These are phyloP conservation scores for Drosophila macrospina DNA, from an alignment of 2,888 invertebrate species.

Conservation along the genomic window DNA sequence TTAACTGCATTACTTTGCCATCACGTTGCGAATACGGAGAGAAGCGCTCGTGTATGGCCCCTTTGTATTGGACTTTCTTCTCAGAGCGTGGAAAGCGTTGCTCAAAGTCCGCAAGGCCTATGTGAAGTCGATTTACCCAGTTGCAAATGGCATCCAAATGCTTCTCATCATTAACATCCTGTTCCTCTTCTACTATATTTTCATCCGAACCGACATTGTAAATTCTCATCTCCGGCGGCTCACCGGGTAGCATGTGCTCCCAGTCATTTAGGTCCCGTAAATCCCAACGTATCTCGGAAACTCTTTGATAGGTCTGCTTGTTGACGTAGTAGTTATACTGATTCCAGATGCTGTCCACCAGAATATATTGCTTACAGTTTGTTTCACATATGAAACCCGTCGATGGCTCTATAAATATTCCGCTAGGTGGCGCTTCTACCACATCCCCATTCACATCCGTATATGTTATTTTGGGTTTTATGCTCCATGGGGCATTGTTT, in stretches of 20 bases:
- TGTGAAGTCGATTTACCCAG: conserved; percentile 90
- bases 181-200: conserved; percentile 85
- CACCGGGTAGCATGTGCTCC: conserved; percentile 91
- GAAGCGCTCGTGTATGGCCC: conserved; percentile 91
- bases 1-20: conserved; percentile 86
- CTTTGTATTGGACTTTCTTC: conserved; percentile 90
- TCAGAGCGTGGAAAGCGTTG: conserved; percentile 91
- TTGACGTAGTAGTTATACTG: conserved; percentile 93
- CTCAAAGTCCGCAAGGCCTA: conserved; percentile 87
- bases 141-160: conserved; percentile 91
- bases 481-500: conserved; percentile 82
- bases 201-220: conserved; percentile 85
- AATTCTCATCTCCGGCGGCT: conserved; percentile 86
- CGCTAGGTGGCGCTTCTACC: conserved; percentile 81
- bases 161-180: conserved; percentile 87
- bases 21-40: conserved; percentile 91
- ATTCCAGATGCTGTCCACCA: conserved; percentile 94
- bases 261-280: conserved; percentile 88
- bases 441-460: conserved; percentile 78
- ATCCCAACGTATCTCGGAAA: conserved; percentile 88
- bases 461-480: conserved; percentile 72
- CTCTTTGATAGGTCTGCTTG: conserved; percentile 87
- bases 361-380: conserved; percentile 88
- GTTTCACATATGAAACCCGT: conserved; percentile 89
- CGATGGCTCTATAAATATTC: conserved; percentile 94